These are phyloP conservation scores for Zapus hudsonius DNA, from an alignment of 2,113 vertebrate species.

Conservation along the genomic window DNA sequence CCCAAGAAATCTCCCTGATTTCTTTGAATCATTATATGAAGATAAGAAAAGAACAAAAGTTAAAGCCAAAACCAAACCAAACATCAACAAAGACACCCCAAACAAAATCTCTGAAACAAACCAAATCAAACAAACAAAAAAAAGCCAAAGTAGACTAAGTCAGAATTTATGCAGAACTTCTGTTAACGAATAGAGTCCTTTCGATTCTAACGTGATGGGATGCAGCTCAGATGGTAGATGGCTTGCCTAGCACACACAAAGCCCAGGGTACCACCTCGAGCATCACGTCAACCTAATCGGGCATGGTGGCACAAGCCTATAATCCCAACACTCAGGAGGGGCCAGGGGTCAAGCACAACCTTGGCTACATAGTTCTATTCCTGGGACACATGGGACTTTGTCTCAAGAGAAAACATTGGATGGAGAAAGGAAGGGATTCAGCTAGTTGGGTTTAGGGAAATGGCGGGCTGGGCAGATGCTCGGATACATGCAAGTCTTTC, in stretches of 20 bases:
- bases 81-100: neutral
- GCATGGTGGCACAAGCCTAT: too few species aligned
- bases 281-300: too few species aligned
- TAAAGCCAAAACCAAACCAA: neutral
- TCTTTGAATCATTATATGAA: neutral
- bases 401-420: too few species aligned
- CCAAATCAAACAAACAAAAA: neutral
- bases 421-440: neutral
- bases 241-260: too few species aligned
- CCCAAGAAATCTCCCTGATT: constrained; percentile 7
- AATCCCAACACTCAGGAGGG: too few species aligned
- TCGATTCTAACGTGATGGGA: neutral
- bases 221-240: too few species aligned
- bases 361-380: too few species aligned
- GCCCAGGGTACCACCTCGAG: too few species aligned
- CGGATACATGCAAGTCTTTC: neutral
- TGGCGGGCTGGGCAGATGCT: neutral
- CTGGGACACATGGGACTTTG: too few species aligned
- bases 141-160: neutral
- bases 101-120: neutral
- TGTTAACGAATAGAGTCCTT: neutral
- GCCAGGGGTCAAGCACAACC: too few species aligned
- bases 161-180: neutral
- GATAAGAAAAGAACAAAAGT: neutral
- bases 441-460: constrained; percentile 2